phyloP scores from a whole-genome alignment of 2,797 vertebrate genomes.

The Neosilurus mollespiculum region DNA sequence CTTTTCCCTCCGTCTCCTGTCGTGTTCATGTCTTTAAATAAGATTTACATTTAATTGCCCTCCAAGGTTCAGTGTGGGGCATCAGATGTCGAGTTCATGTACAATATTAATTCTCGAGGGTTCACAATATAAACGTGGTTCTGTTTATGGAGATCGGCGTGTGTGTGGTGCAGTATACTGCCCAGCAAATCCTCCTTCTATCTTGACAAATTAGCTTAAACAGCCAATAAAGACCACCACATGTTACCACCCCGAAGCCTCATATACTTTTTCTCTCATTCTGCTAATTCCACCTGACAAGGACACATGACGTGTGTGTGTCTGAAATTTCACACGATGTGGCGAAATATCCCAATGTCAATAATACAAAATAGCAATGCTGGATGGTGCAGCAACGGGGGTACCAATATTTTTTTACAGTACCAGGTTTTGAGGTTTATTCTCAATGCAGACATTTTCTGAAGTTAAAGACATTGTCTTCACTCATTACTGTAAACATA shows the following conservation, averaged over 20 bases:
- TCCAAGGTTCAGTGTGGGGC: constrained; percentile 13
- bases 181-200: neutral
- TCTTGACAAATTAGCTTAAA: constrained; percentile 32
- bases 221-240: constrained; percentile 32
- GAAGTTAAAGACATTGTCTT: neutral
- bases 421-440: neutral
- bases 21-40: constrained; percentile 6
- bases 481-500: too few relatives aligned
- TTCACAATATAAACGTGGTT: neutral
- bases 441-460: neutral
- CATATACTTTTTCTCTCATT: neutral
- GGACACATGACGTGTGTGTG: neutral
- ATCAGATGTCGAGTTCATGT: constrained; percentile 7
- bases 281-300: neutral
- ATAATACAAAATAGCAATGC: neutral
- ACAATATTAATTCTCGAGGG: neutral
- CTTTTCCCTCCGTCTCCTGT: constrained; percentile 9
- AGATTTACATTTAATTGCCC: neutral
- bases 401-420: neutral
- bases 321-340: neutral
- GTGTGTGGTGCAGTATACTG: neutral
- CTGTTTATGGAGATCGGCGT: neutral
- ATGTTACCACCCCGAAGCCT: constrained; percentile 15
- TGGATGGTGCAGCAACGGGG: neutral
- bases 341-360: neutral